Percentiles rank a stretch among this genome's conserved stretches.
These are phyloP conservation scores for Ectobius pallidus DNA, from an alignment of 2,888 invertebrate genomes.

Conservation along the genomic window DNA sequence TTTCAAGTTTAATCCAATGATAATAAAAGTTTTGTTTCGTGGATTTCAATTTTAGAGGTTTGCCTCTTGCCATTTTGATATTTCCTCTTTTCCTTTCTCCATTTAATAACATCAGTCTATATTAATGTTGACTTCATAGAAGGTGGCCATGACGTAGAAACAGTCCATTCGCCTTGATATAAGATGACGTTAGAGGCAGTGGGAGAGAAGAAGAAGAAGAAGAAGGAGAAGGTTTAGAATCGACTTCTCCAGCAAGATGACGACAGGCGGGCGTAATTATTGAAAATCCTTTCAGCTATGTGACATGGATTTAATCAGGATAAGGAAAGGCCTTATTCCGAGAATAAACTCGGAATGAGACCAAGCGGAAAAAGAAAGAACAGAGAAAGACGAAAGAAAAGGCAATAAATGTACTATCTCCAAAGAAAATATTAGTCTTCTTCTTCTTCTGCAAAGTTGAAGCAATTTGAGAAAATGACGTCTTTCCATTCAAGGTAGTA, in stretches of 20 bases:
- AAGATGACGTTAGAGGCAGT: neutral
- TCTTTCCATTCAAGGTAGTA: too few species aligned
- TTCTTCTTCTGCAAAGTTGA: too few species aligned
- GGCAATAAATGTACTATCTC: neutral
- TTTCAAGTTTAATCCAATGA: too few species aligned
- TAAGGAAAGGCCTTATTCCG: neutral
- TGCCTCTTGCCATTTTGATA: too few species aligned
- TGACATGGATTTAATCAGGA: neutral
- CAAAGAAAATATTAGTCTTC: neutral
- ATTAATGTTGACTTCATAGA: neutral
- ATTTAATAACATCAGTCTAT: slow-evolving; percentile 3
- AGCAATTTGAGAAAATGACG: too few species aligned
- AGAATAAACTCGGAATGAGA: neutral
- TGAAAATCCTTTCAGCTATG: neutral
- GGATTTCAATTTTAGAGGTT: too few species aligned
- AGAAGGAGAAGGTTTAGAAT: neutral
- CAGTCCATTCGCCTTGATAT: neutral
- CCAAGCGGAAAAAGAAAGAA: neutral
- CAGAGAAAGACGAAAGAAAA: neutral
- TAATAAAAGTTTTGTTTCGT: too few species aligned
- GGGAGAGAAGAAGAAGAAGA: neutral
- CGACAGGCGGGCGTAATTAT: slow-evolving; percentile 2
- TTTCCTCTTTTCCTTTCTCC: neutral
- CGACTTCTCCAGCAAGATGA: slow-evolving; percentile 10
- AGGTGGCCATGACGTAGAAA: neutral